These are phyloP conservation scores for Cylindroiulus punctatus DNA, from an alignment of 2,888 invertebrate species.

Conservation along the genomic window DNA sequence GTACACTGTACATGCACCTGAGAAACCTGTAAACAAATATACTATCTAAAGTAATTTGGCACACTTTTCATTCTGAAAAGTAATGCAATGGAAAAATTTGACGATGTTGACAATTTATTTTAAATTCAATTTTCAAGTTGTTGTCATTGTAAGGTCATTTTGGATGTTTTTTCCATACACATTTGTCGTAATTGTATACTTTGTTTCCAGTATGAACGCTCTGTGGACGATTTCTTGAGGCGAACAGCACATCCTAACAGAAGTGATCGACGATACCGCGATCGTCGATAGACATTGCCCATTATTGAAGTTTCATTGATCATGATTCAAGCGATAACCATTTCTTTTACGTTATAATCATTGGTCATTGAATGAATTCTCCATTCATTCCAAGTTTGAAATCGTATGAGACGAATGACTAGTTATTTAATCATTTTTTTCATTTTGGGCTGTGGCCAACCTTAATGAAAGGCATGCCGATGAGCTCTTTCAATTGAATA, in stretches of 20 bases:
- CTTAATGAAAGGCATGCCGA: not conserved
- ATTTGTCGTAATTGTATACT: not conserved
- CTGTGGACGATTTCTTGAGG: conserved; percentile 88
- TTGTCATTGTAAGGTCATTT: no score
- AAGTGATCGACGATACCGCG: conserved; percentile 74
- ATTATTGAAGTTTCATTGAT: not conserved
- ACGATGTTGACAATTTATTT: not conserved
- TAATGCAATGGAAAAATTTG: not conserved
- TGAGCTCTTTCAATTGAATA: not conserved
- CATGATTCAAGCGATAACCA: not conserved
- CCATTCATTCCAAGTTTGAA: conserved; percentile 5
- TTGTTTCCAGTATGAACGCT: conserved; percentile 77
- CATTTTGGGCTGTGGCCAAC: not conserved
- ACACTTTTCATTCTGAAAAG: not conserved
- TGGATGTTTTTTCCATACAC: no score
- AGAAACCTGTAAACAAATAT: no score
- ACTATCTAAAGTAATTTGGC: no score
- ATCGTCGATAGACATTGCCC: conserved; percentile 62
- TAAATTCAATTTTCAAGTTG: not conserved
- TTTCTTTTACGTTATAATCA: not conserved
- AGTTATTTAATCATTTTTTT: not conserved
- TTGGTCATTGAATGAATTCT: not conserved
- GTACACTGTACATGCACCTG: no score
- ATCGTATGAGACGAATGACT: not conserved
- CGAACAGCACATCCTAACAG: conserved; percentile 70